Conservation (phyloP, 2,888 invertebrate species). For the Acrobasis repandana region DNA sequence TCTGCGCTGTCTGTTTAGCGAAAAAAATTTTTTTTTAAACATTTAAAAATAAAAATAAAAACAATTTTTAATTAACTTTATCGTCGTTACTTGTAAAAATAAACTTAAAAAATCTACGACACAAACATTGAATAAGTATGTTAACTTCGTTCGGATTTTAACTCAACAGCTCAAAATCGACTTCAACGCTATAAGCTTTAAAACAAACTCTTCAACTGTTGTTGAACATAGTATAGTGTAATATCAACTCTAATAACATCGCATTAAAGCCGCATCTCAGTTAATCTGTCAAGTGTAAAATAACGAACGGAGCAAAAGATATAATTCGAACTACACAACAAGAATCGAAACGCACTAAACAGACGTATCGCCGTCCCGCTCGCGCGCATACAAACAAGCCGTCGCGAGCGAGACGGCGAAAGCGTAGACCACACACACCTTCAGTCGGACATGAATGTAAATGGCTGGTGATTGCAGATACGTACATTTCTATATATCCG, state of each 20-base stretch:
- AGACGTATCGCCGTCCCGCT: constrained; percentile 44
- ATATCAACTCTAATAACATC: no score
- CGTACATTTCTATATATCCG: constrained; percentile 84
- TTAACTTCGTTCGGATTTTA: no score
- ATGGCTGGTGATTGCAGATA: constrained; percentile 75
- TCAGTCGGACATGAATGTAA: constrained; percentile 66
- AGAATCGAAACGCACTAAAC: constrained; percentile 16
- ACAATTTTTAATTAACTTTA: no score
- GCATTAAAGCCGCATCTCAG: no score
- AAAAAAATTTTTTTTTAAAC: constrained; percentile 1
- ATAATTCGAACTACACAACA: neutral
- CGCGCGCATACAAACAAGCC: constrained; percentile 32
- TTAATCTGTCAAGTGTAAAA: neutral
- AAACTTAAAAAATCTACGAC: no score
- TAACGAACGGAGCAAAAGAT: neutral
- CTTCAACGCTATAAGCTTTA: no score
- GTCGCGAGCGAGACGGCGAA: constrained; percentile 42
- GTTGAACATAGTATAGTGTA: no score
- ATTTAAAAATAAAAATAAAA: neutral
- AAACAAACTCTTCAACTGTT: no score
- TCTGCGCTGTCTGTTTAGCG: constrained; percentile 44
- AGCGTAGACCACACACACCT: constrained; percentile 38
- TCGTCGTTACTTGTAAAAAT: no score
- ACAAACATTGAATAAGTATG: no score
- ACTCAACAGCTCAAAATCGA: no score